Percentiles rank a stretch among this genome's conserved stretches.
Evolutionary conservation across 2,888 invertebrate species (phyloP).

Genomic region (Drosophila borealis): DNA sequence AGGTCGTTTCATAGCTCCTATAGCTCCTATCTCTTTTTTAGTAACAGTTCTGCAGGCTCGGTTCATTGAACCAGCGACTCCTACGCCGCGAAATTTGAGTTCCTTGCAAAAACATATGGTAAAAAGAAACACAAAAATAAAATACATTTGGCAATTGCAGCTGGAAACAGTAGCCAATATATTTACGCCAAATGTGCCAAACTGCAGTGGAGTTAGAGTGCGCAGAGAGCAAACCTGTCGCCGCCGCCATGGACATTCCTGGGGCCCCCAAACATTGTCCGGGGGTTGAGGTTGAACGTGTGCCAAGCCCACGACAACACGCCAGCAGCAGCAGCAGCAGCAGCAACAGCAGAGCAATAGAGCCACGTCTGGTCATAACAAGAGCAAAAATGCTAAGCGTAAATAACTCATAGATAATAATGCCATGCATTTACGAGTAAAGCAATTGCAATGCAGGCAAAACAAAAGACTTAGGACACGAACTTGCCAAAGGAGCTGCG

Average conservation of each 20-base stretch:
- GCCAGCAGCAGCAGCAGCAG: slow-evolving; percentile 20
- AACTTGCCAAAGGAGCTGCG: slow-evolving; percentile 71
- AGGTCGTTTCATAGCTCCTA: slow-evolving; percentile 55
- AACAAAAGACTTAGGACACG: slow-evolving; percentile 82
- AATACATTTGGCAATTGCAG: slow-evolving; percentile 51
- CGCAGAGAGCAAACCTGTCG: slow-evolving; percentile 68
- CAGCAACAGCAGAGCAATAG: slow-evolving; percentile 26
- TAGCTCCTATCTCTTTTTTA: background rate
- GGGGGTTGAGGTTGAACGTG: slow-evolving; percentile 62
- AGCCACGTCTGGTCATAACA: slow-evolving; percentile 70
- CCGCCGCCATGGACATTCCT: slow-evolving; percentile 67
- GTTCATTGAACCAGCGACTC: slow-evolving; percentile 69
- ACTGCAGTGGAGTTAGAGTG: slow-evolving; percentile 49
- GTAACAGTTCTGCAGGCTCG: slow-evolving; percentile 20
- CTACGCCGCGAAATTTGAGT: slow-evolving; percentile 51
- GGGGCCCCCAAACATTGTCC: slow-evolving; percentile 30
- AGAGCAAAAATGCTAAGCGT: slow-evolving; percentile 69
- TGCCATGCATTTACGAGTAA: slow-evolving; percentile 68
- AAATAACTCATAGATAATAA: slow-evolving; percentile 80
- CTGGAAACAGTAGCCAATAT: slow-evolving; percentile 70
- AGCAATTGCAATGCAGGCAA: slow-evolving; percentile 64
- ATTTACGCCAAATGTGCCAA: slow-evolving; percentile 65
- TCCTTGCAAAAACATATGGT: background rate
- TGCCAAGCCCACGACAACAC: slow-evolving; percentile 72
- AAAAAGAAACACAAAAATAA: slow-evolving; percentile 12